These are phyloP conservation scores for Columba livia DNA, from an alignment of 2,113 vertebrate genomes.

Conservation along the genomic window DNA sequence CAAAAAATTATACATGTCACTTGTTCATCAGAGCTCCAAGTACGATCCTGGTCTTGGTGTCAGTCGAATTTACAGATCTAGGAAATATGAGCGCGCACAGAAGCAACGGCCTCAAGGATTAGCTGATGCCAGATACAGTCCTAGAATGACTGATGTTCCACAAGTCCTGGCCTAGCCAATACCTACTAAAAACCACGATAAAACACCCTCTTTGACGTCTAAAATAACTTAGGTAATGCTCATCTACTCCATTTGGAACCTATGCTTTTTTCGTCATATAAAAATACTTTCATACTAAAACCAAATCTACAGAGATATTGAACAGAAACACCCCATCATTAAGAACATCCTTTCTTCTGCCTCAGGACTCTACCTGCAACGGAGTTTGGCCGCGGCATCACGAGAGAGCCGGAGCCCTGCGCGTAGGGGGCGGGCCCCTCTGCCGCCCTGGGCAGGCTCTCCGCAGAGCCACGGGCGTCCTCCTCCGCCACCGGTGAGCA, in stretches of 20 bases:
- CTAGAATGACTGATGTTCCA: background rate
- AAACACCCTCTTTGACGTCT: background rate
- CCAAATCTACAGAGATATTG: background rate
- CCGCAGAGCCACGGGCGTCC: conserved; percentile 76
- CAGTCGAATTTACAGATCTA: background rate
- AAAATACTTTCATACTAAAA: background rate
- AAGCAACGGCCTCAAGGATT: background rate
- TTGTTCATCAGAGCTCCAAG: background rate
- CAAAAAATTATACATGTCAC: background rate
- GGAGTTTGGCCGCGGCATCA: conserved; percentile 98
- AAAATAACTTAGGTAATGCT: background rate
- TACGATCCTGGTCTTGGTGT: background rate
- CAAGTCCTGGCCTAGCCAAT: background rate
- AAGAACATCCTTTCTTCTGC: background rate
- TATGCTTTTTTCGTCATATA: background rate
- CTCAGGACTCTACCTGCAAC: conserved; percentile 90
- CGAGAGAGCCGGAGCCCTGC: conserved; percentile 84
- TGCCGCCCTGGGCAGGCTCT: conserved; percentile 75
- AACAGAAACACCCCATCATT: background rate
- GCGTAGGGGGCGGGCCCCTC: conserved; percentile 86
- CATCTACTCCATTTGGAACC: background rate
- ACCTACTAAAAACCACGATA: background rate
- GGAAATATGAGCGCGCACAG: background rate
- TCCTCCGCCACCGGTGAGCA: conserved; percentile 97
- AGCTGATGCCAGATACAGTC: background rate